A percentile compares a stretch with the other conserved stretches of the same genome.
phyloP scores from a whole-genome alignment of 2,797 vertebrate species.

The Botia almorhae region DNA sequence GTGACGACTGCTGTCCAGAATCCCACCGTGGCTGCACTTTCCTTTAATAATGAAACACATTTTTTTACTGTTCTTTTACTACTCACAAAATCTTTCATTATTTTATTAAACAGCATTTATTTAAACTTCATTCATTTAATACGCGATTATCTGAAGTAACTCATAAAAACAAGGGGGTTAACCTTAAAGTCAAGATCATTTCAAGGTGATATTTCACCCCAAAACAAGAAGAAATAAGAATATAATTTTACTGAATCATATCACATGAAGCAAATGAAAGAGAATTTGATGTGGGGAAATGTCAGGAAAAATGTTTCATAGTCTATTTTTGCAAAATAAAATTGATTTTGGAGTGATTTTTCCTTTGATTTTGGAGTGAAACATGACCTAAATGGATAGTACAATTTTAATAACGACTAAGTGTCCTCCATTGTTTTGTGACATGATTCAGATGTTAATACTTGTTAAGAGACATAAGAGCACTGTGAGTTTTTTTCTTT shows the following conservation, averaged over 20 bases:
- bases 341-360: too few relatives aligned
- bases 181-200: too few relatives aligned
- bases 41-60: constrained; percentile 67
- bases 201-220: neutral
- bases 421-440: neutral
- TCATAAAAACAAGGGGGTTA: neutral
- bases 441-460: neutral
- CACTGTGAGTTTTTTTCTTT: too few relatives aligned
- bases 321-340: too few relatives aligned
- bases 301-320: too few relatives aligned
- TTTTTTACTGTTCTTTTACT: neutral
- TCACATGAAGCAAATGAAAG: neutral
- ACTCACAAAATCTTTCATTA: neutral
- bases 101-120: neutral
- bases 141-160: neutral
- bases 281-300: too few relatives aligned
- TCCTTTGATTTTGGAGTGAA: too few relatives aligned
- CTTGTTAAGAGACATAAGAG: neutral
- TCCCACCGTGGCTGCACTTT: constrained; percentile 89
- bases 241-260: neutral
- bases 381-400: neutral
- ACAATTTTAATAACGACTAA: neutral
- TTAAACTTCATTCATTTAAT: neutral
- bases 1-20: constrained; percentile 81
- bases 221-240: neutral